phyloP scores from a whole-genome alignment of 2,113 vertebrate species.

The Dromiciops gliroides region DNA sequence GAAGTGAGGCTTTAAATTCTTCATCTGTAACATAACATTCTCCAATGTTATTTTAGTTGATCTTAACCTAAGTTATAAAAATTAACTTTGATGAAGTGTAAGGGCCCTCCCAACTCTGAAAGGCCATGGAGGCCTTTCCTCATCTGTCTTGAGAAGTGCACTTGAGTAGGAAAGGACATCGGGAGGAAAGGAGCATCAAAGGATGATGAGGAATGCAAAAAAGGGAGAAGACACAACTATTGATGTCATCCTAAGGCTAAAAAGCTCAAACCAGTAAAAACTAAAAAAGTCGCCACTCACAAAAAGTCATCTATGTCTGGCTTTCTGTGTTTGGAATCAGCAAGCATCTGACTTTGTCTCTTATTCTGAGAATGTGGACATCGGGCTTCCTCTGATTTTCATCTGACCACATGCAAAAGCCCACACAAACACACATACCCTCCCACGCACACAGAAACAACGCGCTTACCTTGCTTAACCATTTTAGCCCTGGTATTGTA shows the following conservation, averaged over 20 bases:
- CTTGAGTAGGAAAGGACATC: not conserved
- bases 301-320: not conserved
- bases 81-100: not conserved
- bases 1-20: not conserved
- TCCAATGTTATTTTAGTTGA: not conserved
- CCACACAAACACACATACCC: not conserved
- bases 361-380: not conserved
- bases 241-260: not conserved
- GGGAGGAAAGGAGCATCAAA: not conserved
- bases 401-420: not conserved
- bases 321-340: not conserved
- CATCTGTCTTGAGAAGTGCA: not conserved
- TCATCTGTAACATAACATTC: not conserved
- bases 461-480: constrained; percentile 93
- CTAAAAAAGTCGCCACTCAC: not conserved
- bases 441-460: accelerated
- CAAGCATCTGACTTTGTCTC: not conserved
- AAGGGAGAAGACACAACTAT: not conserved
- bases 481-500: constrained; percentile 95
- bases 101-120: not conserved
- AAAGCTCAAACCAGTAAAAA: not conserved
- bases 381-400: not conserved
- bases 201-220: not conserved
- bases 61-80: not conserved
- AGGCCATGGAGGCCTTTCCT: not conserved